Base-by-base conservation (phyloP, 2,888 invertebrate genomes). In the Nebria salina region DNA sequence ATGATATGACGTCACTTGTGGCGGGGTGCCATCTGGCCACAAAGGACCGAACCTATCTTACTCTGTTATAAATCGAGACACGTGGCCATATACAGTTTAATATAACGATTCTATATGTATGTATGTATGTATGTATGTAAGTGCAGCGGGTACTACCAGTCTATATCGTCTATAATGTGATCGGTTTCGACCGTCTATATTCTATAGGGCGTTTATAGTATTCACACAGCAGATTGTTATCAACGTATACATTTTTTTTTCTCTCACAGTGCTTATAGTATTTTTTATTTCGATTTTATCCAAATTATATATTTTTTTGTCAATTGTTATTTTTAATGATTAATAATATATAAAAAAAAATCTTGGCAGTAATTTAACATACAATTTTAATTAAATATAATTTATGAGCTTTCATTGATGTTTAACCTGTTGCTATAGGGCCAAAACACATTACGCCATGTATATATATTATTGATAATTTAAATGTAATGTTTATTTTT, bases 21-120 rank as follows among this genome's bases (percentile, higher is more conserved):
- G 34, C 34, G 73, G 41, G 34, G 70, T n/a, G 79, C 79, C 79
- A 79, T 79, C 73, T 79, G 79, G 78, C 79, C 79, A 79, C 79
- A 79, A 75, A 77, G 75, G 79, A 79, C 25, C 25, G 25, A 70
- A 43, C 74, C 13, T 77, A 79, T 79, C 79, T 79, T 79, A 75
- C 25, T 68, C n/a, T 77, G 54, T 54, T 70, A 26, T 70, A 70
- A 70, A 70, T 20, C 70, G 20, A 70, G 70, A 11, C 70, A 70
- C 70, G 70, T 70, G 70, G 70, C 70, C 54, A 11, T 25, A 15
- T 70, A 20, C 70, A 34, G 66, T 66, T 70, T 20, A 20, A 70
- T 70, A 70, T 70, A 20, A 25, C 66, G 66, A 66, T 70, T 13
- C 66, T 13, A 1, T 20, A 66, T 66, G 13, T 66, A 66, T 66